Conservation (phyloP, 2,113 vertebrate genomes). For the Uropsilus gracilis region DNA sequence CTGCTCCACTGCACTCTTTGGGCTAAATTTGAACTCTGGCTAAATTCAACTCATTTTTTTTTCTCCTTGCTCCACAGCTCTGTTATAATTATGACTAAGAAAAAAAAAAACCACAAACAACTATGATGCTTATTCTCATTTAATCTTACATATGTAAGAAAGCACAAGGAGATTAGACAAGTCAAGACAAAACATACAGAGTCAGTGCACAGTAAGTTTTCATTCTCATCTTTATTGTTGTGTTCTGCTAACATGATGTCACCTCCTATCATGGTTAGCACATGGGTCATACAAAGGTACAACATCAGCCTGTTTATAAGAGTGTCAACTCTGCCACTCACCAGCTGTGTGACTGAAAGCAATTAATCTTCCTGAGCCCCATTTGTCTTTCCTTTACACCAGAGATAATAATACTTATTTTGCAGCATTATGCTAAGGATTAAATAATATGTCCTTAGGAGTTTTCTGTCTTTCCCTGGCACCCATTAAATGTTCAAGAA, state of each 20-base stretch:
- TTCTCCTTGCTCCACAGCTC: background rate
- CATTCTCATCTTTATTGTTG: background rate
- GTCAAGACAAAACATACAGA: background rate
- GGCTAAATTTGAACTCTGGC: background rate
- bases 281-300: background rate
- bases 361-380: background rate
- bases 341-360: background rate
- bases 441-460: background rate
- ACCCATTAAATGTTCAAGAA: background rate
- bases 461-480: background rate
- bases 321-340: background rate
- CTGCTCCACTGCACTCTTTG: background rate
- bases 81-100: background rate
- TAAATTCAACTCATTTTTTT: background rate
- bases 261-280: background rate
- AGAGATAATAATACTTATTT: constrained; percentile 10
- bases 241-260: background rate
- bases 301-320: background rate
- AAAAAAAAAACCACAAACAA: too few relatives aligned
- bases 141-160: background rate
- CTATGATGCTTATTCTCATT: background rate
- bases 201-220: too few relatives aligned
- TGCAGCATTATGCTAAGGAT: background rate
- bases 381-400: background rate
- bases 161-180: background rate